Evolutionary conservation across 1,140 invertebrate genomes (phyloP), one percentile per base, ranked within the genome.

Genomic region (Venustaconcha ellipsiformis): DNA sequence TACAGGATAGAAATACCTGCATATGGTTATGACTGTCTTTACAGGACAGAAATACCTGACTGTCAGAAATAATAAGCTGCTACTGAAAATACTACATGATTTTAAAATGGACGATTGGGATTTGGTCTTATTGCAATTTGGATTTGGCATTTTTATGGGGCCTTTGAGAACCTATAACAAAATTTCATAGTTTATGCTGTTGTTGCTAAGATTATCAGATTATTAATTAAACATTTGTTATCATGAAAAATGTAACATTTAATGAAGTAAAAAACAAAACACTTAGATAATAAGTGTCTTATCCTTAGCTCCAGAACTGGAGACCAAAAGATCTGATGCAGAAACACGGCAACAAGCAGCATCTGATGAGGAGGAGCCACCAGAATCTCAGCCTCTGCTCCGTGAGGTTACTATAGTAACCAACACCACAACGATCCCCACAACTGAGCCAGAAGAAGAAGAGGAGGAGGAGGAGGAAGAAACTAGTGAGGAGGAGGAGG

Each of bases 321-420:
- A 86, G 62, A 77, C 75, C 12, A 77, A 77, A 71, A 57, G 74
- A 78, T 80, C 66, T 71, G 82, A 66, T 80, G 83, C 37, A 73
- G 84, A 62, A 72, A 78, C 59, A 65, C 80, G 58, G 67, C 70
- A 17, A 70, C 74, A 80, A 78, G 63, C 74, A 74, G 73, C 60
- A 76, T 66, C 60, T 37, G 71, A 63, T 14, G 70, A 78, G 55
- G 65, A 78, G 23, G 66, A 71, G 1, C 83, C 82, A 2, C 80
- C 80, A 66, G 86, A 87, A 73, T 83, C 84, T 20, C 78, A 83
- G 63, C 83, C 86, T 3, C 58, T 87, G 70, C 66, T 87, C 26
- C 79, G 78, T 14, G 80, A 82, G 70, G 83, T 85, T 20, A 81
- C 76, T 17, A 83, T 84, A 18, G 74, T 80, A 17, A 76, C 72